A percentile compares a stretch with the other conserved stretches of the same genome.
Conservation (phyloP, 1,140 invertebrate species). For the Polypedilum pembai region DNA sequence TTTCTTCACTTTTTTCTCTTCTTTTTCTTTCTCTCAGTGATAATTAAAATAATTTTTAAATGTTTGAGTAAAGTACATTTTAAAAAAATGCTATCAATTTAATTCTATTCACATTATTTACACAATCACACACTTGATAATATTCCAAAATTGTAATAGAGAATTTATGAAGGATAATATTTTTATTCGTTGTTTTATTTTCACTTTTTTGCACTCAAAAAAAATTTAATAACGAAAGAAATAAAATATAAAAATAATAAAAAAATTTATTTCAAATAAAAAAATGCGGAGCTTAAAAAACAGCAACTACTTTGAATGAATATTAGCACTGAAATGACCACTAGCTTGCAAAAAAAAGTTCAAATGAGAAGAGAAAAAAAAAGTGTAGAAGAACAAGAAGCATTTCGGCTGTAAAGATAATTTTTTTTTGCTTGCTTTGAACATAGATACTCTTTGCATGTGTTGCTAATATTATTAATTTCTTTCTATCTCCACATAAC, state of each 20-base stretch:
- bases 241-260: constrained; percentile 10
- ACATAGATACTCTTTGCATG: constrained; percentile 27
- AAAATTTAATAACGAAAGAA: constrained; percentile 1
- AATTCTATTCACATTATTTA: constrained; percentile 5
- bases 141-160: not conserved
- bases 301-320: constrained; percentile 28
- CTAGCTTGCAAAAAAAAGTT: constrained; percentile 25
- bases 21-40: not conserved
- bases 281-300: constrained; percentile 27
- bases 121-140: not conserved
- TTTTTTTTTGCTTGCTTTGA: constrained; percentile 16
- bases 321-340: constrained; percentile 27
- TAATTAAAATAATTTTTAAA: not conserved
- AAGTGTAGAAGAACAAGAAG: constrained; percentile 24
- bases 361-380: constrained; percentile 26
- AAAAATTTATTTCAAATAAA: constrained; percentile 25
- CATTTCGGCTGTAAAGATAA: constrained; percentile 21
- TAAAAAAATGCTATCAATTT: not conserved
- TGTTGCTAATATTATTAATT: constrained; percentile 27
- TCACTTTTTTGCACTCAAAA: constrained; percentile 1
- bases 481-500: constrained; percentile 28
- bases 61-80: constrained; percentile 13
- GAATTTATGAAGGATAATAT: too few species aligned
- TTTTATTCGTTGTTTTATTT: too few species aligned
- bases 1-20: not conserved